Conservation (phyloP, 64 coral and sea anemone species). For the Pocillopora damicornis region DNA sequence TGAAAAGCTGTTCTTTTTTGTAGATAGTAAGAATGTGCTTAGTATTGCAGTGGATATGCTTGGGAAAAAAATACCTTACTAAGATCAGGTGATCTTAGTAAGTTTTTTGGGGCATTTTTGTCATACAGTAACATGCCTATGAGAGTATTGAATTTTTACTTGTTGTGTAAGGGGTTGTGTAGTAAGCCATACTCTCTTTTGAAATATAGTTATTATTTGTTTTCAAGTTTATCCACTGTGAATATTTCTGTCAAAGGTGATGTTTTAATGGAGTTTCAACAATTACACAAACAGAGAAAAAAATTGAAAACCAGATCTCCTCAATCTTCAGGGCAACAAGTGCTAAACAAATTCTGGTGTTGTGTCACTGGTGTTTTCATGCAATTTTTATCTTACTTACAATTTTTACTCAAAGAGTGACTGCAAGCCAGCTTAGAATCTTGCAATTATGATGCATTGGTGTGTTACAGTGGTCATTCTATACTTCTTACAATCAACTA, state of each 20-base stretch:
- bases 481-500: too few relatives aligned
- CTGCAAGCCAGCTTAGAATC: too few relatives aligned
- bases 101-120: background rate
- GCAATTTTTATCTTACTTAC: too few relatives aligned
- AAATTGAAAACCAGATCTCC: background rate
- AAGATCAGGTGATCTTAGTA: background rate
- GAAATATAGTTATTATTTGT: background rate
- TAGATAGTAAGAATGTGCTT: constrained; percentile 20
- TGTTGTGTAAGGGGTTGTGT: background rate
- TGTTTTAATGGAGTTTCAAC: background rate
- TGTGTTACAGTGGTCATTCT: too few relatives aligned
- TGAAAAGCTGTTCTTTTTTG: background rate
- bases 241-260: background rate
- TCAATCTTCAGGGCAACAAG: background rate
- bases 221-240: background rate
- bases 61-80: background rate
- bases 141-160: background rate
- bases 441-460: too few relatives aligned
- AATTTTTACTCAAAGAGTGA: too few relatives aligned
- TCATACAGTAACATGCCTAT: too few relatives aligned
- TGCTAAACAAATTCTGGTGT: background rate
- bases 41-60: background rate
- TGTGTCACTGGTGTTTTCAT: too few relatives aligned
- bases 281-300: background rate
- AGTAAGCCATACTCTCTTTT: background rate